Evolutionary conservation across 2,797 vertebrate genomes (phyloP), one percentile per base, ranked within the genome.

Genomic region (Enteromius radiatus): DNA sequence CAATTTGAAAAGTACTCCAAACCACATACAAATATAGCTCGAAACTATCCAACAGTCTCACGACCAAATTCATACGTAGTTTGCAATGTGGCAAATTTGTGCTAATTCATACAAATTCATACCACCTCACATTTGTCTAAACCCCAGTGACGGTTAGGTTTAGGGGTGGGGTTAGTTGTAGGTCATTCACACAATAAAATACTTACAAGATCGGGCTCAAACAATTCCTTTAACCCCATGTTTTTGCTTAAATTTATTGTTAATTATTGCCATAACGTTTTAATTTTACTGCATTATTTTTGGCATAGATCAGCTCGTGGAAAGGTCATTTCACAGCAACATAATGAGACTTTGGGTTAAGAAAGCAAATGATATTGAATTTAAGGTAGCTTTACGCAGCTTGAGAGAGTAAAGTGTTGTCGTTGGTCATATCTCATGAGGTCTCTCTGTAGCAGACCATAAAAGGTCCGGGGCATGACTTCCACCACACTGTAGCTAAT

Each of bases 371-470:
- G 12, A 23, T 4, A 23, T 68, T 41, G 33, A 79, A 21, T 56
- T 69, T 3, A 56, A 4, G 17, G 31, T 45, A 41, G 21, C 54
- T 77, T 31, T 33, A 64, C 33, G n/a, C 23, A 56, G 33, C 49
- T 69, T 14, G 59, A n/a, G 43, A 75, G 70, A 5, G 45, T 81
- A 56, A 45, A 36, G 31, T 47, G 41, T 36, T 74, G n/a, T 15
- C 3, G 2, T 41, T 75, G 5, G 43, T 33, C 1, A 1, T 26
- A 21, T 71, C 54, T 69, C 38, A 43, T 21, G 59, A 67, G 71
- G 38, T 84, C 63, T 84, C 78, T 49, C 33, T 63, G 14, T n/a
- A 23, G 19, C 41, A 41, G 23, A 70, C 28, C 56, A 81, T 76
- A 77, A 63, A 85, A 76, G 83, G 63, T 54, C 11, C 15, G 6